Conservation (phyloP, 1,140 invertebrate species). For the Zaprionus ornatus region DNA sequence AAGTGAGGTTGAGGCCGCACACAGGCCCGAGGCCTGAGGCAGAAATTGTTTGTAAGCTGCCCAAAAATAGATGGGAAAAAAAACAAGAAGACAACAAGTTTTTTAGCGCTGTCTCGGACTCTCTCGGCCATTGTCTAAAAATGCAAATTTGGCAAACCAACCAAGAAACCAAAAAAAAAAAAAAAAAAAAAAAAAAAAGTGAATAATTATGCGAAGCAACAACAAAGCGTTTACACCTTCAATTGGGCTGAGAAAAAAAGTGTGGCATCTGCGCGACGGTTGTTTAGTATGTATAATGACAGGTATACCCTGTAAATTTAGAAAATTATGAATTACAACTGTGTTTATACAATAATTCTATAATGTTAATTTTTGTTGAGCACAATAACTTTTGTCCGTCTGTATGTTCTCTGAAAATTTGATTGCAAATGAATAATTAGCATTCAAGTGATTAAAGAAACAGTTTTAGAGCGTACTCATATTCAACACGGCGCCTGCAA, state of each 20-base stretch:
- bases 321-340: too few species aligned
- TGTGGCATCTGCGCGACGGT: neutral
- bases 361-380: too few species aligned
- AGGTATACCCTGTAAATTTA: conserved; percentile 4
- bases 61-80: conserved; percentile 50
- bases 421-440: too few species aligned
- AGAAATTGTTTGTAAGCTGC: conserved; percentile 61
- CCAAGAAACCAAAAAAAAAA: neutral
- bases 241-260: conserved; percentile 48
- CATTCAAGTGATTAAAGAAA: too few species aligned
- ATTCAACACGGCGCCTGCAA: too few species aligned
- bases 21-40: conserved; percentile 14
- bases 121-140: conserved; percentile 67
- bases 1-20: conserved; percentile 35
- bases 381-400: too few species aligned
- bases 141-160: conserved; percentile 70
- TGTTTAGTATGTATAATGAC: too few species aligned
- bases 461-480: too few species aligned
- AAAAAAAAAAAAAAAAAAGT: conserved; percentile 59
- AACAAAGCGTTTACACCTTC: conserved; percentile 70
- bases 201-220: conserved; percentile 69
- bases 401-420: too few species aligned
- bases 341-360: too few species aligned
- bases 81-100: conserved; percentile 46
- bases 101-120: conserved; percentile 21